Evolutionary conservation across 2,888 invertebrate genomes (phyloP), one percentile per base, ranked within the genome.

Genomic region (Gymnocheta viridis): DNA sequence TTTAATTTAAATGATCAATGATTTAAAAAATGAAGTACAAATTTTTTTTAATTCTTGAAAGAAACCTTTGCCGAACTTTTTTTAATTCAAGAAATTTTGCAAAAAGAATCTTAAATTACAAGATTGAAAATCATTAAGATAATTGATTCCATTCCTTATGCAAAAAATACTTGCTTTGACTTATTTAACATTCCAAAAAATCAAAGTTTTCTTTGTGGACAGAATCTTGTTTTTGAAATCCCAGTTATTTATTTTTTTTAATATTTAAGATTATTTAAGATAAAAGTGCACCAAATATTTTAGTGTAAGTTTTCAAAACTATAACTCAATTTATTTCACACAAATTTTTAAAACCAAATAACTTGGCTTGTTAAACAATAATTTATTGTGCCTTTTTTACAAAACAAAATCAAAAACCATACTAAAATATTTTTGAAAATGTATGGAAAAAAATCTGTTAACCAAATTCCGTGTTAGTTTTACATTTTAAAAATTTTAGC

Each of bases 201-300:
- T n/a, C 17, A 3, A 44, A 44, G 1, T 5, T 47, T 47, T 2
- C 4, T 9, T 19, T 47, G 14, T 19, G 4, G 17, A 19, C 17
- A 19, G 56, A 66, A 64, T 47, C 56, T 73, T 66, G 29, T 32
- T 41, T 35, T 35, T 24, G 7, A 17, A 49, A 58, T 54, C 7
- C 19, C 27, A 73, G 67, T 60, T 32, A 54, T 49, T n/a, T 44
- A 27, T 51, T 66, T 74, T 17, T 62, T 19, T 67, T 60, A 24
- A n/a, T 32, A 41, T 76, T 56, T 67, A 67, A 35, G 24, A 17
- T 56, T 35, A 79, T 67, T 62, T 82, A 80, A 47, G 6, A 29
- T 19, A 49, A 74, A 64, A 70, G 60, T 60, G 81, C 84, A 81
- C 84, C 81, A 82, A 78, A 85, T 62, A 85, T 81, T 81, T 67